Base-by-base conservation (phyloP, 1,140 invertebrate species). In the Caenorhabditis inopinata region DNA sequence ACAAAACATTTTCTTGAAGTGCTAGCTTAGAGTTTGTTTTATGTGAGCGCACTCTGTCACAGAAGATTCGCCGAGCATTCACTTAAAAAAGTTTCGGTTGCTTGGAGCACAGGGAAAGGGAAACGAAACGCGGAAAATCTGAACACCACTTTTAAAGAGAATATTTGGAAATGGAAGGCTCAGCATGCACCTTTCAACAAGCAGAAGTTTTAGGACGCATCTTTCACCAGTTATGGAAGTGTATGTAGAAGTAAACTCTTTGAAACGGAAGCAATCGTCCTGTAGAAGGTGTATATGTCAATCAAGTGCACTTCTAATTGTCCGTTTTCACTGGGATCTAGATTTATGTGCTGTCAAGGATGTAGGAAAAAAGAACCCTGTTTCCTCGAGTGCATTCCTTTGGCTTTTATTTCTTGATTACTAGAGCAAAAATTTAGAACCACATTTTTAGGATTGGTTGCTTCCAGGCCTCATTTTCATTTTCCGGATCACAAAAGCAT, bases 41-140 rank as follows among this genome's bases (percentile, higher is more conserved):
- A 68, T 68, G 58, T 58, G 25, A 58, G 51, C 51, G 51, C 25
- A 58, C 25, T 58, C 18, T 32, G 32, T 68, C 58, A 68, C 58
- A 38, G 38, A 68, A 18, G 58, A 68, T 68, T 68, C n/a, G n/a
- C 58, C n/a, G 38, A 68, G 38, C 58, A 38, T 68, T 68, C 58
- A 68, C 32, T 68, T 32, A 68, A 21, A 68, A 68, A 68, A n/a
- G 23, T 25, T 32, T 38, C 27, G 58, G 58, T 68, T 68, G 32
- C 58, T 11, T 42, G 58, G 58, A 18, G 58, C 18, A 32, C 38
- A 42, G 14, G 14, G 38, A 7, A 42, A 42, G 5, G 38, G 38
- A 5, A 42, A n/a, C n/a, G 38, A 42, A 42, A 42, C 38, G 38
- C 38, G 38, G 38, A 42, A 42, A 42, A 42, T 14, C 5, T 3